These are phyloP conservation scores for Meteorus sp. DNA, from an alignment of 1,140 invertebrate genomes.

Conservation along the genomic window DNA sequence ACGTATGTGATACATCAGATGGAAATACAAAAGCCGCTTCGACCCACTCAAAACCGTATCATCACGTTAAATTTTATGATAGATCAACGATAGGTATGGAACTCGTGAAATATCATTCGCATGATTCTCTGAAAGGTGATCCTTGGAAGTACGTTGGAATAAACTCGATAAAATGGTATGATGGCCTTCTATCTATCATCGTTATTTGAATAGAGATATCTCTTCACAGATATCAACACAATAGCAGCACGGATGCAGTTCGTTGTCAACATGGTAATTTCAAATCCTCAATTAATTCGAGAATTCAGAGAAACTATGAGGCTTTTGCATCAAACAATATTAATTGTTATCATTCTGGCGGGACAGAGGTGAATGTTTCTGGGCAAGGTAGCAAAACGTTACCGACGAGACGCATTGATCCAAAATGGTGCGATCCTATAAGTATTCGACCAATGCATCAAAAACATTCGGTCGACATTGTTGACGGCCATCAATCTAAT, in stretches of 20 bases:
- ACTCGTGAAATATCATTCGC: constrained; percentile 50
- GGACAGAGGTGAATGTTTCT: constrained; percentile 41
- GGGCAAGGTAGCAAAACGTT: constrained; percentile 40
- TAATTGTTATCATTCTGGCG: constrained; percentile 40
- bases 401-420: constrained; percentile 37
- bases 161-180: too few species aligned
- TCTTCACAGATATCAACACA: constrained; percentile 50
- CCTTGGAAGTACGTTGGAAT: constrained; percentile 40
- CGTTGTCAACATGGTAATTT: constrained; percentile 43
- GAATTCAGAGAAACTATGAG: constrained; percentile 35
- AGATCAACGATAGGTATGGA: constrained; percentile 48
- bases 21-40: constrained; percentile 63
- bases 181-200: too few species aligned
- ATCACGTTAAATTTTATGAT: constrained; percentile 57
- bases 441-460: constrained; percentile 40
- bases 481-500: constrained; percentile 46
- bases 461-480: constrained; percentile 37
- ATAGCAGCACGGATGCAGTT: constrained; percentile 42
- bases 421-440: constrained; percentile 23
- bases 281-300: too few species aligned
- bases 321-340: constrained; percentile 40
- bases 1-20: constrained; percentile 64
- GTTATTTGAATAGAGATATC: too few species aligned
- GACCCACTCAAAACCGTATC: constrained; percentile 62
- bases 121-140: constrained; percentile 55